Conservation (phyloP, 1,140 invertebrate genomes). For the Diachasma alloeum region DNA sequence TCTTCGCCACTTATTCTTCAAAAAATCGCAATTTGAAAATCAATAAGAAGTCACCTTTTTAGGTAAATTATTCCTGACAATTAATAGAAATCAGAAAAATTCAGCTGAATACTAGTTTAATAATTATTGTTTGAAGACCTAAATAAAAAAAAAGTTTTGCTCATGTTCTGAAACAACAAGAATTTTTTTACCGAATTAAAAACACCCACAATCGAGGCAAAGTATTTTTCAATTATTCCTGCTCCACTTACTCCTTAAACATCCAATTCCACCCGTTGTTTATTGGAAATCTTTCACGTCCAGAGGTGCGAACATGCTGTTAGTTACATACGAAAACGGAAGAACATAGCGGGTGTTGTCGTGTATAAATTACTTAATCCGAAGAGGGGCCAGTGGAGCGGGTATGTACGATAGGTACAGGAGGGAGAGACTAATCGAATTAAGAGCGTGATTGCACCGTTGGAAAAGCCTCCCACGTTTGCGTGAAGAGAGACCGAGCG, state of each 20-base stretch:
- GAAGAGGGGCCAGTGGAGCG: neutral
- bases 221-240: neutral
- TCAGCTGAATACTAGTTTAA: no score
- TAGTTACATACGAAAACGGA: conserved; percentile 2
- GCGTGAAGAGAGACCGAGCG: neutral
- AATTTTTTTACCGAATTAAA: no score
- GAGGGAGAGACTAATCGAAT: neutral
- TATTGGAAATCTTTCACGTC: neutral
- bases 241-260: neutral
- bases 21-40: no score
- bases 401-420: neutral
- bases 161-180: no score
- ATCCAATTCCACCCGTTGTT: neutral
- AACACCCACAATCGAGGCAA: no score
- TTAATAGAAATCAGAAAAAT: no score
- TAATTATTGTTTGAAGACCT: no score
- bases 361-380: conserved; percentile 11
- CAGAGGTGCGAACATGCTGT: neutral
- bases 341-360: conserved; percentile 4
- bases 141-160: no score
- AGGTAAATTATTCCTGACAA: no score
- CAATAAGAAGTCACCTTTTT: no score
- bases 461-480: conserved; percentile 7
- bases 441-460: conserved; percentile 11
- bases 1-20: no score